These are phyloP conservation scores for Macrocentrus cingulum DNA, from an alignment of 1,140 invertebrate species.

Conservation along the genomic window DNA sequence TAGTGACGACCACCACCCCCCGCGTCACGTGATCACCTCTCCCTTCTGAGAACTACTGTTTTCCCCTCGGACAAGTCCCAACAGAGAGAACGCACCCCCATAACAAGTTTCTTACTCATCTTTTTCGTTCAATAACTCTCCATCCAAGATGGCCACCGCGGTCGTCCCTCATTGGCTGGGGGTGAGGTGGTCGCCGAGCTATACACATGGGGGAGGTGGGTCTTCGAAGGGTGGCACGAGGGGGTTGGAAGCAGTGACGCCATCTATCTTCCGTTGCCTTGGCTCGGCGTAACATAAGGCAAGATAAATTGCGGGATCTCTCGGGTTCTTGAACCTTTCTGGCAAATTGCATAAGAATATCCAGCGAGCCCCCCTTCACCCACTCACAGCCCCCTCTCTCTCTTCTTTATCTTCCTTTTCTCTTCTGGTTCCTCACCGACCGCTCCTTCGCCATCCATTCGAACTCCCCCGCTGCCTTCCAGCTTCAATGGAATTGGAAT, in stretches of 20 bases:
- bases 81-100: constrained; percentile 56
- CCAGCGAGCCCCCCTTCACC: constrained; percentile 43
- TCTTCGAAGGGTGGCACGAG: constrained; percentile 36
- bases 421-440: constrained; percentile 15
- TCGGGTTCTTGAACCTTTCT: constrained; percentile 62
- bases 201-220: constrained; percentile 33
- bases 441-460: constrained; percentile 7
- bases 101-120: constrained; percentile 62
- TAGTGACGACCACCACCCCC: constrained; percentile 21
- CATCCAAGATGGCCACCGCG: constrained; percentile 61
- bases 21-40: constrained; percentile 24
- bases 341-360: constrained; percentile 63
- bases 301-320: constrained; percentile 62
- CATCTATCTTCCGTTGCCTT: constrained; percentile 62
- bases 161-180: constrained; percentile 61
- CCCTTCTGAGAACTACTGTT: constrained; percentile 14
- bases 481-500: constrained; percentile 62
- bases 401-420: constrained; percentile 8
- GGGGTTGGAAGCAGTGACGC: constrained; percentile 55
- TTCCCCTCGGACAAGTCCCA: constrained; percentile 33
- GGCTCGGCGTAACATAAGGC: constrained; percentile 62
- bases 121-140: constrained; percentile 62
- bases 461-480: constrained; percentile 31
- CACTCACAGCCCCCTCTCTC: constrained; percentile 8
- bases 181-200: constrained; percentile 54